Base-by-base conservation (phyloP, 2,888 invertebrate genomes). In the Pheosia tremula region DNA sequence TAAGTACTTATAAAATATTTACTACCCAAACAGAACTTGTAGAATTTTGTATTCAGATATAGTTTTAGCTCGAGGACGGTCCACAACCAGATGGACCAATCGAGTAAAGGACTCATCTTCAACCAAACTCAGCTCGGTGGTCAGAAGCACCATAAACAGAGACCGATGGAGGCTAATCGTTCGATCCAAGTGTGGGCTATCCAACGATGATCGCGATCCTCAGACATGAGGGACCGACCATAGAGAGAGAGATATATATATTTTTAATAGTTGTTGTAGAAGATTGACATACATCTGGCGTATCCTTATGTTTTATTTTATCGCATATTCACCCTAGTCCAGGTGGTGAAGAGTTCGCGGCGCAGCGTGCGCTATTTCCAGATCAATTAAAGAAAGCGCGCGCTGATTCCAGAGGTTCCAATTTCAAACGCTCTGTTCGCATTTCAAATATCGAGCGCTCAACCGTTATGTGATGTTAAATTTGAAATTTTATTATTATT, bases 381-480 rank as follows among this genome's bases (percentile, higher is more conserved):
- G 87, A 82, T 88, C 90, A 90, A 92, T 91, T 89, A 91, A 47
- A 81, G 80, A 83, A 87, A 86, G 82, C 82, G 78, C 80, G 73
- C 77, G 78, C 78, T 66, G 78, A 82, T 81, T 83, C 78, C 72
- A 73, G 70, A 69, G 79, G 71, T 72, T 91, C 86, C 61, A 52
- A 80, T 91, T 86, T 88, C 91, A 88, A 88, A 88, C 81, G 82
- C 60, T 69, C 57, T 61, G 62, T 68, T 71, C 67, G 70, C 67
- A 71, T 74, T 73, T 77, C 69, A 71, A 59, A 73, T 74, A 74
- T 71, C 64, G 63, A 63, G 60, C 64, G 60, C 60, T 72, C 47
- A 56, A 60, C 61, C 61, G 56, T 60, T 58, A 50, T 60, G 61
- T 60, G 45, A 63, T 64, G 63, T 45, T 56, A 45, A 45, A 13